Evolutionary conservation across 1,140 invertebrate genomes (phyloP), one percentile per base, ranked within the genome.

Genomic region (Halotydeus destructor): DNA sequence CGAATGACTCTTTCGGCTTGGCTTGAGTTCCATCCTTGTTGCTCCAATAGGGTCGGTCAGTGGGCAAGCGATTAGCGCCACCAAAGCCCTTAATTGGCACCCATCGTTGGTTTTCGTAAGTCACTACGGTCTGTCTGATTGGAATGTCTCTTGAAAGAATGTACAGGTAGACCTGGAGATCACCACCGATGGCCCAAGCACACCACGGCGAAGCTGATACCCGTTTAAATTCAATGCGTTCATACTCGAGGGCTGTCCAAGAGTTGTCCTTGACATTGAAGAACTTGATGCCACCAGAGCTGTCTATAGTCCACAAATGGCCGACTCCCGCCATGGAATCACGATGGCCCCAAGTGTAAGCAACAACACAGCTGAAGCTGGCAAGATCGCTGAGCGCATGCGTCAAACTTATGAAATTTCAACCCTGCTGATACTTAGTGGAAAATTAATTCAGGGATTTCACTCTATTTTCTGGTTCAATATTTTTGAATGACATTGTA

Each of bases 41-140:
- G 50, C 50, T 57, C 50, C 50, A 85, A 52, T 73, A 72, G 54
- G 73, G 77, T 43, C 83, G 68, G 58, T 89, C 83, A 26, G 81
- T 85, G 32, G 81, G 82, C 33, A 88, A 60, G 25, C 86, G 58
- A 48, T 75, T 69, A 35, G 71, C 71, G 46, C 71, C 74, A 23
- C 45, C 47, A 59, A 86, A 91, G 18, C 83, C 82, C 61, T 80
- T 75, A 25, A 83, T 63, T n/a, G 82, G 83, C 44, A 81, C 66
- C 84, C 84, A 91, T 45, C 83, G 67, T 69, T 78, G 79, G 62
- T 91, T 89, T 63, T 91, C 83, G 59, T 79, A 91, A 4, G 79
- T 74, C 58, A 84, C 79, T 62, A 86, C 82, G 57, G 76, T 75
- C 0, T 85, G 76, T 46, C 80, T 64, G 44, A 89, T 88, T 1